Evolutionary conservation across 2,113 vertebrate genomes (phyloP), one percentile per base, ranked within the genome.

Genomic region (Hiodon tergisus): DNA sequence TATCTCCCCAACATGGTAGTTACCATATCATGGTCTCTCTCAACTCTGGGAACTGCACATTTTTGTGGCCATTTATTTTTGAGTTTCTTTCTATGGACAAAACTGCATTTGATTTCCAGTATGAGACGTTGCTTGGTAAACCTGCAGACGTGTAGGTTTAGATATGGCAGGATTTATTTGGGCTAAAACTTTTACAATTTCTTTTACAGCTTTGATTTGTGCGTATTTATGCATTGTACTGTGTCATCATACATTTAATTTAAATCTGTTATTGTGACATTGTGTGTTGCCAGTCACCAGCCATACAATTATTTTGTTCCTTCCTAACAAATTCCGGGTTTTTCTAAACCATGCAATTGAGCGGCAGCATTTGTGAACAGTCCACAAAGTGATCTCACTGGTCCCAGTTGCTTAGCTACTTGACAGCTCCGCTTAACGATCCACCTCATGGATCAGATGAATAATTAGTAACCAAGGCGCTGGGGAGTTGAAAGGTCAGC

Each of bases 261-360:
- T 72, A 54, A 65, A 83, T 80, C 31, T 80, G 75, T 81, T 86
- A 80, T 83, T 74, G 68, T 83, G 79, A 86, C 83, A 81, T 75
- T 86, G 75, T 72, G 67, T 80, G 71, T 60, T 77, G 57, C 50
- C 72, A 82, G 70, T 13, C 55, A 58, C 54, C 61, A 79, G 76
- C 72, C 52, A 0, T 86, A 74, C 83, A 84, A 85, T 86, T 85
- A 84, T 86, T 86, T 84, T 83, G 81, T 86, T 87, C 83, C 77
- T 80, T 78, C 80, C 71, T 51, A 79, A 85, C 83, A 76, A 80
- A 78, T 69, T 69, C 67, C 60, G 77, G 81, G 80, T 84, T 81
- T 85, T 82, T 83, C 75, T 78, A 6, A 83, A 85, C 81, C 72
- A 67, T 83, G 78, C 73, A 83, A 86, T 83, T 79, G 76, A 83